Evolutionary conservation across 2,888 invertebrate genomes (phyloP).

Genomic region (Sinopyrophorus schimmeli): DNA sequence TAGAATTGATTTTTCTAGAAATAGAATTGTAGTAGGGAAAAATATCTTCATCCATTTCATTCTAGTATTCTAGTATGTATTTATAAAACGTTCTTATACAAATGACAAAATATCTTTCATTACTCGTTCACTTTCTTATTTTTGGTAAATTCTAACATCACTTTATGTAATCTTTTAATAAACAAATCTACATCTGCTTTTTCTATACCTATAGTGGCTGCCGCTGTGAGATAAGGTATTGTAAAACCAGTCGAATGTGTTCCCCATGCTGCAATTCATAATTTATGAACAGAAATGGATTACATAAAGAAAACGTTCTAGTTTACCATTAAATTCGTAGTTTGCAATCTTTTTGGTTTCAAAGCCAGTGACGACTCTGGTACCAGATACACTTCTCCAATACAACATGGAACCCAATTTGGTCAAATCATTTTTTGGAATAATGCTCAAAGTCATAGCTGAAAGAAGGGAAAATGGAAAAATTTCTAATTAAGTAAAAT

Average conservation of each 20-base stretch:
- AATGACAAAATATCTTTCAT: too few relatives aligned
- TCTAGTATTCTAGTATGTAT: too few relatives aligned
- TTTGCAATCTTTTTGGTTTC: conserved; percentile 61
- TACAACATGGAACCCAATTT: conserved; percentile 74
- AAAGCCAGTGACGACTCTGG: conserved; percentile 63
- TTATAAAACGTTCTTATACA: too few relatives aligned
- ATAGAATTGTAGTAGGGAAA: too few relatives aligned
- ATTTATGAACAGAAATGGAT: neutral
- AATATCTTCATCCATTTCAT: too few relatives aligned
- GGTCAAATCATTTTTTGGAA: conserved; percentile 58
- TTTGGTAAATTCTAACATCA: conserved; percentile 51
- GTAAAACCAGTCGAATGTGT: conserved; percentile 65
- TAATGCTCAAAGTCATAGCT: conserved; percentile 56
- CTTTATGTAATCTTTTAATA: conserved; percentile 66
- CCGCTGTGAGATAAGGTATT: conserved; percentile 72
- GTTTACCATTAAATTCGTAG: conserved; percentile 61
- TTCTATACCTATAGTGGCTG: conserved; percentile 71
- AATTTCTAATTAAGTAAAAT: neutral
- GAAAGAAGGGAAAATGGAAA: conserved; percentile 19
- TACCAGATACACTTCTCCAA: conserved; percentile 72
- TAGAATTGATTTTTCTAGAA: too few relatives aligned
- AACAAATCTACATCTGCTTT: conserved; percentile 70
- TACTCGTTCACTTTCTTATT: too few relatives aligned
- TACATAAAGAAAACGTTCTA: neutral
- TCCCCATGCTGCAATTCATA: conserved; percentile 65